phyloP scores from a whole-genome alignment of 1,140 invertebrate genomes.

The Aphaenogaster floridana region DNA sequence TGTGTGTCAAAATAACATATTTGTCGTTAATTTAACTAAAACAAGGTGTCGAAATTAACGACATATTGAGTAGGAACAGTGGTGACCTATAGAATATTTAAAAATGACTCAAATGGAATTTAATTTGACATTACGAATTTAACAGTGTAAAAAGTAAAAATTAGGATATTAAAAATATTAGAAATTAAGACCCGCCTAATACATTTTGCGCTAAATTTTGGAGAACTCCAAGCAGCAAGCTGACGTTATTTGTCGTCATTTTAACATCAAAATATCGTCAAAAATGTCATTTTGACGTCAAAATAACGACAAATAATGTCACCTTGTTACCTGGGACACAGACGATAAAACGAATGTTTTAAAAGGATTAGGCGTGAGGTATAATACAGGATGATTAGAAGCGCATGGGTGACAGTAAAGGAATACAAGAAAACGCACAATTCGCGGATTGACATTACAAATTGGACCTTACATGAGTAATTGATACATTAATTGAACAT shows the following conservation, averaged over 20 bases:
- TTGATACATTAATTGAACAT: not conserved
- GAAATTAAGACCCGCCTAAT: not conserved
- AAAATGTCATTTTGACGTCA: too few species aligned
- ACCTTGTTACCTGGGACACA: not conserved
- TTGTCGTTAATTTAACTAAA: too few species aligned
- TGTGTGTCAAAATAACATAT: too few species aligned
- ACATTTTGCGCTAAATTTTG: not conserved
- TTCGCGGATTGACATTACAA: not conserved
- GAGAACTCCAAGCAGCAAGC: not conserved
- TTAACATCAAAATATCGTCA: too few species aligned
- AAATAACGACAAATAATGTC: too few species aligned
- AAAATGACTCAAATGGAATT: too few species aligned
- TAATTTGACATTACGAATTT: too few species aligned
- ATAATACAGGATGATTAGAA: constrained; percentile 59
- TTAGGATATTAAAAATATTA: not conserved
- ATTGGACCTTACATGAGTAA: not conserved
- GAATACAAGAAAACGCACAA: not conserved
- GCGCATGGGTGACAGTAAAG: constrained; percentile 30
- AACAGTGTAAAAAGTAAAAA: too few species aligned
- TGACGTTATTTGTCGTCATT: too few species aligned
- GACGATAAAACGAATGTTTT: not conserved
- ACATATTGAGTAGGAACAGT: too few species aligned
- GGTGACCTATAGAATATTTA: too few species aligned
- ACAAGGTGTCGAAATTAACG: too few species aligned
- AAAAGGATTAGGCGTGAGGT: not conserved